Conservation (phyloP, 2,797 vertebrate genomes). For the Petrocephalus sullivani region DNA sequence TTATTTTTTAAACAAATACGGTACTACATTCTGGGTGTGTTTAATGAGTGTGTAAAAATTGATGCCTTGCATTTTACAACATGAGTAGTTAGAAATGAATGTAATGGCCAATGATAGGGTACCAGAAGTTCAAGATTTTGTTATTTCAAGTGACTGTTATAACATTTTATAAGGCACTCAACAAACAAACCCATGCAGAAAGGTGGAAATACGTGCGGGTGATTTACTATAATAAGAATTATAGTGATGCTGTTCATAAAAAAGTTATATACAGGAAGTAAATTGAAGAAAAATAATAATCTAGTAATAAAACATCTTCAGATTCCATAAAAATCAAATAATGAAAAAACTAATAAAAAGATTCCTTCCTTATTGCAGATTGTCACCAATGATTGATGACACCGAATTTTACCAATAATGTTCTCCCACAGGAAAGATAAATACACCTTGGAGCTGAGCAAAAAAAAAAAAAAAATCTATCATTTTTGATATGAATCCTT, state of each 20-base stretch:
- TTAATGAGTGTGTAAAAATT: background rate
- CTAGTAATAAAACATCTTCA: background rate
- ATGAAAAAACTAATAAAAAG: conserved; percentile 17
- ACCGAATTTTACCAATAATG: conserved; percentile 32
- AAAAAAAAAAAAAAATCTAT: background rate
- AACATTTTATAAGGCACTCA: background rate
- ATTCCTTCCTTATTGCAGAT: conserved; percentile 22
- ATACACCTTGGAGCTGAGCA: conserved; percentile 16
- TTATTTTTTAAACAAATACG: background rate
- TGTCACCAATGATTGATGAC: conserved; percentile 38
- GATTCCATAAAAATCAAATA: conserved; percentile 8
- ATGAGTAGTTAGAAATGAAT: background rate
- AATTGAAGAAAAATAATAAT: background rate
- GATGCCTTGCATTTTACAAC: background rate
- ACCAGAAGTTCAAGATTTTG: background rate
- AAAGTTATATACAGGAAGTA: background rate
- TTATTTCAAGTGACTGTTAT: background rate
- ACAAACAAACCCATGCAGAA: background rate
- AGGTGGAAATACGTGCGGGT: background rate
- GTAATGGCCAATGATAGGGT: background rate
- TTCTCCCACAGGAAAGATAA: conserved; percentile 32
- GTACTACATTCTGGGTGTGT: background rate
- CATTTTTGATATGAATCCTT: background rate
- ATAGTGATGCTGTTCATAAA: background rate
- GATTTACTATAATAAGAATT: background rate